These are phyloP conservation scores for Leptopilina syphax DNA, from an alignment of 2,888 invertebrate species.

Conservation along the genomic window DNA sequence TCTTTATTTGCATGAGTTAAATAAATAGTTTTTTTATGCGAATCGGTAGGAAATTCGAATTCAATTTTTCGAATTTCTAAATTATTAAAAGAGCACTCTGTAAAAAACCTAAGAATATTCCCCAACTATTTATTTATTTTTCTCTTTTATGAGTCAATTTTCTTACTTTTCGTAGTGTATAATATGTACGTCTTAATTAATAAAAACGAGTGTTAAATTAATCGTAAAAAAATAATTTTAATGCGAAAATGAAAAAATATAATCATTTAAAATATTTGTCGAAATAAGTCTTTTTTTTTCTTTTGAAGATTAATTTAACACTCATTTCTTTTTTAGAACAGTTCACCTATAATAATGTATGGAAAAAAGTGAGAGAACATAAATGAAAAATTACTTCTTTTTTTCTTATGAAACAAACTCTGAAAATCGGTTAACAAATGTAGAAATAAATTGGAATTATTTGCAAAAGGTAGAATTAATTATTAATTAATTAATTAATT, in stretches of 20 bases:
- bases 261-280: not conserved
- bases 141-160: constrained; percentile 12
- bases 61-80: not conserved
- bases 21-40: constrained; percentile 22
- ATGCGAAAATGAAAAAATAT: not conserved
- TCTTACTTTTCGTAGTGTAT: constrained; percentile 1
- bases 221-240: not conserved
- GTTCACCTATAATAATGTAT: too few species aligned
- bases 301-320: not conserved
- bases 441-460: too few species aligned
- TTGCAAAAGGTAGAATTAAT: too few species aligned
- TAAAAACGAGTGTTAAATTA: not conserved
- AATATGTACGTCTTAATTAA: too few species aligned
- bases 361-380: too few species aligned
- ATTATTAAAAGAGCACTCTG: constrained; percentile 29
- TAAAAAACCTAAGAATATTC: constrained; percentile 13
- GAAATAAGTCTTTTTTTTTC: not conserved
- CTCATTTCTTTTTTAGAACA: not conserved
- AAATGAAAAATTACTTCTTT: too few species aligned
- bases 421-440: too few species aligned
- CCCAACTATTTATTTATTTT: not conserved
- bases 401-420: too few species aligned
- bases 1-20: constrained; percentile 1
- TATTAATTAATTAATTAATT: too few species aligned
- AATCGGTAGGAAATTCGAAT: constrained; percentile 19